These are phyloP conservation scores for Heterochromis multidens DNA, from an alignment of 2,113 vertebrate species.

Conservation along the genomic window DNA sequence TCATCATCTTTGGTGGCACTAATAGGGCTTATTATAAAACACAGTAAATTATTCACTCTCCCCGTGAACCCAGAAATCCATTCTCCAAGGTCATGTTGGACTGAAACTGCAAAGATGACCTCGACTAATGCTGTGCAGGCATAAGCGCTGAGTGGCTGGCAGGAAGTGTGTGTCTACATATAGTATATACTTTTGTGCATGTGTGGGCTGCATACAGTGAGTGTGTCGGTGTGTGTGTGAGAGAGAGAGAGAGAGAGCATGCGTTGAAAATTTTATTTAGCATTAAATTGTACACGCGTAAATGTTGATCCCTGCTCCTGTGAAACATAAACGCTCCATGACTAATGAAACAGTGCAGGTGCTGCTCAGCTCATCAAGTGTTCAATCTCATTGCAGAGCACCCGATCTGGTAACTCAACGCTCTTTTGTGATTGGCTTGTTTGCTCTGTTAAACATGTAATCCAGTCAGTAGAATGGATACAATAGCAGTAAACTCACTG, in stretches of 20 bases:
- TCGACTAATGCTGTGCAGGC: neutral
- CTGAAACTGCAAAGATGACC: slow-evolving; percentile 2
- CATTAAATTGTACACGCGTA: neutral
- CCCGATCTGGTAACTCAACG: slow-evolving; percentile 3
- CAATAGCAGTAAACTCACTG: neutral
- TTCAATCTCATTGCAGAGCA: neutral
- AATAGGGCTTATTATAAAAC: slow-evolving; percentile 60
- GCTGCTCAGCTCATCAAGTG: neutral
- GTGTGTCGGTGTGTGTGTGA: neutral
- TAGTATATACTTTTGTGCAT: neutral
- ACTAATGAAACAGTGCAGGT: neutral
- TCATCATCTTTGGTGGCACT: slow-evolving; percentile 61
- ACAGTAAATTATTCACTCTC: slow-evolving; percentile 58
- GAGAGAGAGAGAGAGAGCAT: neutral
- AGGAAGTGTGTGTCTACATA: neutral
- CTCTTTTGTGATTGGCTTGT: slow-evolving; percentile 4
- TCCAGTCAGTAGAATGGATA: slow-evolving; percentile 7
- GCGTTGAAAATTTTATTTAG: neutral
- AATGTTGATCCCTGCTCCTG: neutral
- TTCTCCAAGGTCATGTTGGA: slow-evolving; percentile 39
- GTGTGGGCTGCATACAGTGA: neutral
- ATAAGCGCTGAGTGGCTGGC: neutral
- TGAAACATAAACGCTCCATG: slow-evolving; percentile 12
- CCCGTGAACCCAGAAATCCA: slow-evolving; percentile 37
- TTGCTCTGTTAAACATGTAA: slow-evolving; percentile 30